Evolutionary conservation across 2,888 invertebrate genomes (phyloP), one percentile per base, ranked within the genome.

Genomic region (Vandiemenella viatica): DNA sequence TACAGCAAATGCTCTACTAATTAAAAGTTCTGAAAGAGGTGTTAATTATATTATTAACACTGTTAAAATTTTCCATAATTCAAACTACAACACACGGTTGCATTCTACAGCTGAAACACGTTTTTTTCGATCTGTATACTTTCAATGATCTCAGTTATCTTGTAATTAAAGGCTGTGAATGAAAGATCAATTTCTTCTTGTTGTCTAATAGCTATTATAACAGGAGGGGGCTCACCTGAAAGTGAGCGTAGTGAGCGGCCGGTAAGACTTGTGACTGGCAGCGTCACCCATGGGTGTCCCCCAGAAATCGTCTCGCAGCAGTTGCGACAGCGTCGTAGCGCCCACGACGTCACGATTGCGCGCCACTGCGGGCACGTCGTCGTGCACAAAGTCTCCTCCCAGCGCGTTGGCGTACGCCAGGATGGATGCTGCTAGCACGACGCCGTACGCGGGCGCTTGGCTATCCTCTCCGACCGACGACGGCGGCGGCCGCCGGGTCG

Each of bases 221-320:
- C n/a, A 15, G 21, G 21, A 3, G 42, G 20, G 1, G 22, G 19
- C 42, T 19, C 21, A 89, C 89, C 89, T 78, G 71, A 90, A 90
- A 8, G 85, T 80, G 46, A 89, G 70, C 45, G 83, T 80, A 16
- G 87, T 87, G 56, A 90, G 69, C 37, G 90, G 89, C 58, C 89
- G 73, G 66, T 89, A 89, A 47, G 87, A 87, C 71, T 89, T 89
- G 69, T 89, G 90, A 59, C 87, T 88, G 61, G 74, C 74, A 46
- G 77, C 69, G 61, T 85, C 83, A n/a, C 77, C 74, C 83, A 90
- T 86, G 26, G 84, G 80, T 48, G 80, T 83, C n/a, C 89, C 89
- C 90, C 89, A 90, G 65, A 88, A 90, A 67, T 90, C 90, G 64
- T 87, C 83, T 58, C 71, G 69, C 61, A 85, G 78, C 58, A 83